Percentiles rank a stretch among this genome's conserved stretches.
Conservation (phyloP, 2,113 vertebrate genomes). For the Corythaeola cristata region DNA sequence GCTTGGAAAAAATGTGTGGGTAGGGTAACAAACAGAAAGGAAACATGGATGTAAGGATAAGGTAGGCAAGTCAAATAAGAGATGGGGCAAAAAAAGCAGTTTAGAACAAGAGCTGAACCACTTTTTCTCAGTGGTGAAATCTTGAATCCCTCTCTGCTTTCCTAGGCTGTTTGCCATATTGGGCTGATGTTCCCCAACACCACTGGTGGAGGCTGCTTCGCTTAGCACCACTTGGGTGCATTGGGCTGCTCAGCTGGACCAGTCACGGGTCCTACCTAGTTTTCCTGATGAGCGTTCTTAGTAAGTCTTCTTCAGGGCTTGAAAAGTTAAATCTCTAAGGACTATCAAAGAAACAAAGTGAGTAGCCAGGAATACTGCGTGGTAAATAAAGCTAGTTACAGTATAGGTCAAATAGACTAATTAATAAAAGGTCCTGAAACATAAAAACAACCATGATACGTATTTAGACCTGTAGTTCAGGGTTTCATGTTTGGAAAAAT, state of each 20-base stretch:
- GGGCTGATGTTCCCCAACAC: not conserved
- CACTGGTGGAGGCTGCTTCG: fast-evolving
- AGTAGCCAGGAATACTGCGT: not conserved
- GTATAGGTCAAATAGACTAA: not conserved
- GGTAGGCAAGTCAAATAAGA: not conserved
- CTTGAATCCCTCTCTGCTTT: not conserved
- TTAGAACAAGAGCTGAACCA: not conserved
- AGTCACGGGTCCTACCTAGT: fast-evolving
- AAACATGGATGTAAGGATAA: not conserved
- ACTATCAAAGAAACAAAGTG: not conserved
- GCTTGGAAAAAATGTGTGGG: not conserved
- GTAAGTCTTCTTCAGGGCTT: not conserved
- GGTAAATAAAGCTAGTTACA: not conserved
- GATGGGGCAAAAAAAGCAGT: not conserved
- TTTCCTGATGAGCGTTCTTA: not conserved
- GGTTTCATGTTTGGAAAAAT: not conserved
- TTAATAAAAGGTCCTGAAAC: not conserved
- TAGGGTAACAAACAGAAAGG: not conserved
- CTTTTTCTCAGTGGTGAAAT: not conserved
- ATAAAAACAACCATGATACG: not conserved
- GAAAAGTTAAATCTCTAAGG: not conserved
- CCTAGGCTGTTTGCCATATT: fast-evolving
- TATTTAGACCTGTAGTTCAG: not conserved
- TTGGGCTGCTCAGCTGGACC: not conserved
- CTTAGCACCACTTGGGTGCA: not conserved